Evolutionary conservation across 1,140 invertebrate species (phyloP).

Genomic region (Drosophila kanapiae): DNA sequence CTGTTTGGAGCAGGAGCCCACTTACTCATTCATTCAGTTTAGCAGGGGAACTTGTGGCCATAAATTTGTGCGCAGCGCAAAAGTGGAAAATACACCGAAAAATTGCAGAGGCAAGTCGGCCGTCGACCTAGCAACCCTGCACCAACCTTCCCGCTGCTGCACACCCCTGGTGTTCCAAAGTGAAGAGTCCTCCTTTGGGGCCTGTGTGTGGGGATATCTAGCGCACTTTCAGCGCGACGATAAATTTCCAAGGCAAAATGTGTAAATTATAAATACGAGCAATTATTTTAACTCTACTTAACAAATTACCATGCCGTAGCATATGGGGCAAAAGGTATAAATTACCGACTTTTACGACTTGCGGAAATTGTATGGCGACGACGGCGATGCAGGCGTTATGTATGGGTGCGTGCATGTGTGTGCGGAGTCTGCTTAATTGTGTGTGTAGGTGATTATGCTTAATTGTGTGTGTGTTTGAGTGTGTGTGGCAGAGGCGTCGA

Average conservation of each 20-base stretch:
- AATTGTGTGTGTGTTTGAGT: slow-evolving; percentile 66
- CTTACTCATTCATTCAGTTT: slow-evolving; percentile 56
- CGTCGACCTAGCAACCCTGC: slow-evolving; percentile 9
- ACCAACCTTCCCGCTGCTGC: too few species aligned
- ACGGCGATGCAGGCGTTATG: slow-evolving; percentile 46
- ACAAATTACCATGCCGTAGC: slow-evolving; percentile 85
- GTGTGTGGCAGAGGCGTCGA: slow-evolving; percentile 46
- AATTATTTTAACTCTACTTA: slow-evolving; percentile 85
- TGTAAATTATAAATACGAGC: slow-evolving; percentile 85
- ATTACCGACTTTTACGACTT: slow-evolving; percentile 84
- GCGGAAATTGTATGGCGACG: slow-evolving; percentile 82
- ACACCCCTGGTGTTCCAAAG: slow-evolving; percentile 6
- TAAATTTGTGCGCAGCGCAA: slow-evolving; percentile 71
- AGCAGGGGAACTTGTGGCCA: slow-evolving; percentile 66
- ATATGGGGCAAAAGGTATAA: slow-evolving; percentile 84
- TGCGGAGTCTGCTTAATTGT: slow-evolving; percentile 67
- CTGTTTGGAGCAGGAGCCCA: slow-evolving; percentile 30
- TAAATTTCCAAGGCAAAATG: slow-evolving; percentile 84
- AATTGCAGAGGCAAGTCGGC: slow-evolving; percentile 70
- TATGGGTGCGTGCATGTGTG: slow-evolving; percentile 8
- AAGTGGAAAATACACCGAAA: slow-evolving; percentile 70
- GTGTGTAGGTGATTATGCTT: slow-evolving; percentile 80
- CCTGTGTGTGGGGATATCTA: slow-evolving; percentile 57
- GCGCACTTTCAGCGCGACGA: slow-evolving; percentile 81
- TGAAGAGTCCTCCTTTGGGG: slow-evolving; percentile 32